Conservation (phyloP, 2,113 vertebrate species). For the Callithrix jacchus region DNA sequence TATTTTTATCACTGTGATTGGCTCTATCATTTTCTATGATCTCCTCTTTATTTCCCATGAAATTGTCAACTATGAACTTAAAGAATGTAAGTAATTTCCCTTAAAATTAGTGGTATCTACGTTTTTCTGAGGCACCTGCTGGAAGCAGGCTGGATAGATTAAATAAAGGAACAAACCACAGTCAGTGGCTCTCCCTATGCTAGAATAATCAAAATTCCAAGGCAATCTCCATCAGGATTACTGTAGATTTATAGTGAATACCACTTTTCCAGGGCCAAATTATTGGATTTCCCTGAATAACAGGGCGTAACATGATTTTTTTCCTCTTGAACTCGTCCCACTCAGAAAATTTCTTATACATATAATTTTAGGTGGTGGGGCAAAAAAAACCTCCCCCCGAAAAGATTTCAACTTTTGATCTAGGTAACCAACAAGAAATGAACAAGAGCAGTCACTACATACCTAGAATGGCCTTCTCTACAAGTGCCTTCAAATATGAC, state of each 20-base stretch:
- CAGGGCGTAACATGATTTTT: background rate
- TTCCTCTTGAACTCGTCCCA: slow-evolving; percentile 8
- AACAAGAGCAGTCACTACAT: background rate
- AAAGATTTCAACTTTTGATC: background rate
- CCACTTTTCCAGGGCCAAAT: background rate
- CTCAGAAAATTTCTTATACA: slow-evolving; percentile 4
- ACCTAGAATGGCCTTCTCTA: slow-evolving; percentile 16
- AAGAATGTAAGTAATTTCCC: background rate
- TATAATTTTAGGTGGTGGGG: background rate
- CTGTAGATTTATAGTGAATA: slow-evolving; percentile 22
- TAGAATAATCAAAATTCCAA: slow-evolving; percentile 24
- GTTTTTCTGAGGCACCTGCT: slow-evolving; percentile 44
- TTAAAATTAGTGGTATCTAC: slow-evolving; percentile 53
- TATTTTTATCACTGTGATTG: slow-evolving; percentile 4
- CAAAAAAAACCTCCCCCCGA: background rate
- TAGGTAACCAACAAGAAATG: slow-evolving; percentile 41
- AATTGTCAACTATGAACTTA: slow-evolving; percentile 49
- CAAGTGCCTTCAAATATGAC: slow-evolving; percentile 52
- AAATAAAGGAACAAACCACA: slow-evolving; percentile 41
- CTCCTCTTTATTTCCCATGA: background rate
- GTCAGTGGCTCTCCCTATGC: background rate
- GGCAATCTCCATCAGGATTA: background rate
- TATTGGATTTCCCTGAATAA: slow-evolving; percentile 18
- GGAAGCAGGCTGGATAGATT: slow-evolving; percentile 31
- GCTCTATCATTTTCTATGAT: slow-evolving; percentile 1